Evolutionary conservation across 2,888 invertebrate genomes (phyloP).

Genomic region (Agrotis segetum): DNA sequence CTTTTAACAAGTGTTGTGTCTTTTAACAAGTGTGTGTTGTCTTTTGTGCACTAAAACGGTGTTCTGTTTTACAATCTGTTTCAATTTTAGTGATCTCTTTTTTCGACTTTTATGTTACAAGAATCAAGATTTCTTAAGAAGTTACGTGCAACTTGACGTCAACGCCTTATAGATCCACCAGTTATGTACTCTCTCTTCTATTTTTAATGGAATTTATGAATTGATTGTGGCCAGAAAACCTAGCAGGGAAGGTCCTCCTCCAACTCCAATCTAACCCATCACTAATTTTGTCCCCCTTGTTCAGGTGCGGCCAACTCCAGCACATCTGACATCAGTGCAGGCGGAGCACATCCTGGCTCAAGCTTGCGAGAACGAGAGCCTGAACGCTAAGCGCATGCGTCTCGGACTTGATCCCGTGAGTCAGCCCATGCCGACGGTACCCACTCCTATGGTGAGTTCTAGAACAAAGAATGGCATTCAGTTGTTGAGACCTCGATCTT

Average conservation of each 20-base stretch:
- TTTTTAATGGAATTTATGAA: no score
- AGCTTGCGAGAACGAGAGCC: slow-evolving; percentile 99
- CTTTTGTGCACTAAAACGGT: no score
- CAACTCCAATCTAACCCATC: background rate
- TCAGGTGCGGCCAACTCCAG: slow-evolving; percentile 98
- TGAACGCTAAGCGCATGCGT: slow-evolving; percentile 99
- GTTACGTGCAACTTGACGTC: no score
- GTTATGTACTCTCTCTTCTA: no score
- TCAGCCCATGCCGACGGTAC: slow-evolving; percentile 96
- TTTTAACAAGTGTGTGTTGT: no score
- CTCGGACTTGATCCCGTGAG: slow-evolving; percentile 98
- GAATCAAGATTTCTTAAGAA: no score
- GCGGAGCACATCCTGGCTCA: slow-evolving; percentile 98
- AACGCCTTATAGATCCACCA: background rate
- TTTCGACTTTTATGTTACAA: no score
- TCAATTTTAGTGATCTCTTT: no score
- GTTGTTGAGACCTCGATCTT: no score
- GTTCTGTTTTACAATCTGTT: no score
- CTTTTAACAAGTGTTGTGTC: slow-evolving; percentile 2
- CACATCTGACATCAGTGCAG: slow-evolving; percentile 98
- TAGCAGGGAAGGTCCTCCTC: no score
- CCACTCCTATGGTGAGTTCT: slow-evolving; percentile 90
- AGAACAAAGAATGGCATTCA: background rate
- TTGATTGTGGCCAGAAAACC: no score
- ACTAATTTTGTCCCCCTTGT: slow-evolving; percentile 31